Base-by-base conservation (phyloP, 2,113 vertebrate genomes). In the Bagarius yarrelli region DNA sequence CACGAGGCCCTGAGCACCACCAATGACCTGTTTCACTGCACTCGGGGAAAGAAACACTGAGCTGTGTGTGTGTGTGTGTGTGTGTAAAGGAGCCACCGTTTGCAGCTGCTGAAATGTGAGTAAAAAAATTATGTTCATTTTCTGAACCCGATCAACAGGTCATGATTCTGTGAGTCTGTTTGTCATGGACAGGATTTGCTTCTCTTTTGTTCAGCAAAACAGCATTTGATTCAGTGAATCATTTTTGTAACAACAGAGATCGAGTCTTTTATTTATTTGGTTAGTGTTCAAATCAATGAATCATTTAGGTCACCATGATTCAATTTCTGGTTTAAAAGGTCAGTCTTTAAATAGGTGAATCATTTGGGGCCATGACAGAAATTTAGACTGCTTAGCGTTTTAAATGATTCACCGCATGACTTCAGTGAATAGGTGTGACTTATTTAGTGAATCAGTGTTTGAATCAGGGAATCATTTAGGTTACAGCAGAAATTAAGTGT, bases 21-120 rank as follows among this genome's bases (percentile, higher is more conserved):
- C 77, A 87, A 84, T 87, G 89, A 56, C 84, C 88, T 83, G 87
- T 90, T 89, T 85, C 90, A 83, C 85, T 90, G 90, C 90, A 88
- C 90, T 72, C 50, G 53, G 84, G 81, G 73, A n/a, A 86, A 87
- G 87, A 84, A 85, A 83, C 13, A 71, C 53, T 57, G 34, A 86
- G 79, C 83, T 66, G 47, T 80, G 27, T 50, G 56, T 50, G 66
- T 30, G 78, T 76, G 77, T 78, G 76, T 78, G 44, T 78, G 76
- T 78, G 47, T 66, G 61, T 78, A 6, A 40, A 4, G 3, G 36
- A 40, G 3, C 36, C 6, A 3, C 36, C 6, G 36, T 4, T 3
- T 40, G 3, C 3, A 3, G 3, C 6, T 40, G 36, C 36, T 40
- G 36, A 6, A 40, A 40, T 6, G 36, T 55, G 34, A 30, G 8